Conservation (phyloP, 2,888 invertebrate species). For the Mythimna albipuncta region DNA sequence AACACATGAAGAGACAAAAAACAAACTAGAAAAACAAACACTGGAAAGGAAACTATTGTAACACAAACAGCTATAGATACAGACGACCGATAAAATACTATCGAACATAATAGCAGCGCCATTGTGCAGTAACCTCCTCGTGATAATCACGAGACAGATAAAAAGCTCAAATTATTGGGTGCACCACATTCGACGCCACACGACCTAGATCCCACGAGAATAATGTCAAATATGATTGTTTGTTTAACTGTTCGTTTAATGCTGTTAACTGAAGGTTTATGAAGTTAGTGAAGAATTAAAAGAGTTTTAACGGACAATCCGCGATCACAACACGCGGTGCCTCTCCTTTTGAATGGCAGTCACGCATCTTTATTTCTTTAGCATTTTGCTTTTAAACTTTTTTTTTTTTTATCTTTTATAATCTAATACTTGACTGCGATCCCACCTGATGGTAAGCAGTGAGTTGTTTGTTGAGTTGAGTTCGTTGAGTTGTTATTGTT, state of each 20-base stretch:
- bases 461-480: too few relatives aligned
- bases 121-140: conserved; percentile 42
- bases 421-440: too few relatives aligned
- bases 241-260: conserved; percentile 41
- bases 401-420: too few relatives aligned
- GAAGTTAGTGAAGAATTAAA: not conserved
- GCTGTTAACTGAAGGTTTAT: conserved; percentile 23
- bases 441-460: too few relatives aligned
- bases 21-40: conserved; percentile 2
- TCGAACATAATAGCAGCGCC: conserved; percentile 25
- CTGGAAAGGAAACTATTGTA: not conserved
- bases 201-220: conserved; percentile 62
- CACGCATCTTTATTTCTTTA: too few relatives aligned
- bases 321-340: too few relatives aligned
- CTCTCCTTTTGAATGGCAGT: too few relatives aligned
- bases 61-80: conserved; percentile 26
- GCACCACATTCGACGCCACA: conserved; percentile 39
- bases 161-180: conserved; percentile 52
- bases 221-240: conserved; percentile 62
- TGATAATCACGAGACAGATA: conserved; percentile 42
- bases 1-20: not conserved
- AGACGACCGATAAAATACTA: conserved; percentile 30
- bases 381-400: too few relatives aligned
- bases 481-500: too few relatives aligned
- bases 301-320: too few relatives aligned